A percentile compares a stretch with the other conserved stretches of the same genome.
Conservation (phyloP, 2,797 vertebrate genomes). For the Serranus cabrilla region DNA sequence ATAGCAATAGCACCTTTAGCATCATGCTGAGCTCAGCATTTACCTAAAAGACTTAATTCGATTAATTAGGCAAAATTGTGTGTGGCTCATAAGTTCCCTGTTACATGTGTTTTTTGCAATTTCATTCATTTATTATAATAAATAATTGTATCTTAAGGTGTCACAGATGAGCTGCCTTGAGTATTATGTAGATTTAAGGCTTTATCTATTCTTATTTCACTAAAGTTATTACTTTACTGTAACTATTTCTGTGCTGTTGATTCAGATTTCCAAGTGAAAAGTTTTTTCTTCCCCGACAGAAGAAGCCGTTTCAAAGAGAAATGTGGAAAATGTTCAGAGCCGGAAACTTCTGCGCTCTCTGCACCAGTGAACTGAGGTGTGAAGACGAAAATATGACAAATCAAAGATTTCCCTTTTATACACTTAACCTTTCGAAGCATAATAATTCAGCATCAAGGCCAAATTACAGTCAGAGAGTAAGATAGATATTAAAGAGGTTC, state of each 20-base stretch:
- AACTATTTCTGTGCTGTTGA: constrained; percentile 7
- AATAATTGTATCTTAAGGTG: background rate
- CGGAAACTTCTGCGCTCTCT: constrained; percentile 16
- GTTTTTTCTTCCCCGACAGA: constrained; percentile 4
- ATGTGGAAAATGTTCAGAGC: constrained; percentile 31
- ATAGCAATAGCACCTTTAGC: background rate
- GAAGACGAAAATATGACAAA: constrained; percentile 20
- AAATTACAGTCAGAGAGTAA: constrained; percentile 15
- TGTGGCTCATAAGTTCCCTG: background rate
- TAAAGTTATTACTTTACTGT: background rate
- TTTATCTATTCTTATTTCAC: background rate
- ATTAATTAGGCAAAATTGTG: background rate
- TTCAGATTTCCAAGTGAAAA: constrained; percentile 4
- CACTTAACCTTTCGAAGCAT: background rate
- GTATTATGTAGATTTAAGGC: background rate
- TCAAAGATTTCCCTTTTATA: constrained; percentile 18
- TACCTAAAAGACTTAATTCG: background rate
- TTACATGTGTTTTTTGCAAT: background rate
- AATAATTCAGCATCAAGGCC: background rate
- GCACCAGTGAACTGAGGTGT: constrained; percentile 23
- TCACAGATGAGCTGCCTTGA: background rate
- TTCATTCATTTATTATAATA: background rate
- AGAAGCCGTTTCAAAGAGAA: constrained; percentile 20
- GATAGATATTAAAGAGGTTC: constrained; percentile 53
- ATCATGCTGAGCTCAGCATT: background rate